phyloP scores from a whole-genome alignment of 2,888 invertebrate species.

The Melangyna quadrimaculata region DNA sequence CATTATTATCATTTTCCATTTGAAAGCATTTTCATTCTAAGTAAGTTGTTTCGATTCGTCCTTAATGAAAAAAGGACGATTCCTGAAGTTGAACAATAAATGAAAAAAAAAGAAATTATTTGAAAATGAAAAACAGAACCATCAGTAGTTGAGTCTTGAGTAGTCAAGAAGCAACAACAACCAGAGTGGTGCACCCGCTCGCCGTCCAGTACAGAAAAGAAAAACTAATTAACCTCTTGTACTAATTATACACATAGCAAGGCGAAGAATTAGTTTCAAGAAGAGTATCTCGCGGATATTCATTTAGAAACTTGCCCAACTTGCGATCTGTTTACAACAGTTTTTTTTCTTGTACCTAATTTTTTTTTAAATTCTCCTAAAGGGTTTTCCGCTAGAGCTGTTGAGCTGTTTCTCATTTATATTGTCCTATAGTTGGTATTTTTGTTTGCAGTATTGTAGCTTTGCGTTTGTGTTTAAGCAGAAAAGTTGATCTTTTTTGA shows the following conservation, averaged over 20 bases:
- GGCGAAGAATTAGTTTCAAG: conserved; percentile 54
- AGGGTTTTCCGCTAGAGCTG: not conserved
- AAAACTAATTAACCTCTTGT: conserved; percentile 71
- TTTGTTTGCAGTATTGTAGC: not conserved
- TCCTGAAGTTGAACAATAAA: conserved; percentile 44
- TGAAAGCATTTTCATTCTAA: conserved; percentile 39
- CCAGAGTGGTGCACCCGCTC: not conserved
- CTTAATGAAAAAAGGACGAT: conserved; percentile 55
- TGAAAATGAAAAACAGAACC: conserved; percentile 18
- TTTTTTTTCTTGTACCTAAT: conserved; percentile 34
- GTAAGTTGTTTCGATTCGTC: conserved; percentile 56
- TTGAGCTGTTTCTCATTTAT: conserved; percentile 22
- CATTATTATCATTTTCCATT: conserved; percentile 69
- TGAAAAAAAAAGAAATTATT: not conserved
- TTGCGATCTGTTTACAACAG: conserved; percentile 61
- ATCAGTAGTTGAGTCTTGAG: conserved; percentile 13
- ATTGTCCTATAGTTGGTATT: conserved; percentile 35
- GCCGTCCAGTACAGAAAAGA: not conserved
- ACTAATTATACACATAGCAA: conserved; percentile 55
- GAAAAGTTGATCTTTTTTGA: conserved; percentile 36
- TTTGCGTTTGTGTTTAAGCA: conserved; percentile 10
- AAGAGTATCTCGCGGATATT: conserved; percentile 58
- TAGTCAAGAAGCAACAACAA: conserved; percentile 27
- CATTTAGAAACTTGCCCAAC: conserved; percentile 62
- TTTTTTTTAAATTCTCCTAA: not conserved